A percentile compares a stretch with the other conserved stretches of the same genome.
Evolutionary conservation across 2,797 vertebrate genomes (phyloP).

Genomic region (Crypturellus tataupa): DNA sequence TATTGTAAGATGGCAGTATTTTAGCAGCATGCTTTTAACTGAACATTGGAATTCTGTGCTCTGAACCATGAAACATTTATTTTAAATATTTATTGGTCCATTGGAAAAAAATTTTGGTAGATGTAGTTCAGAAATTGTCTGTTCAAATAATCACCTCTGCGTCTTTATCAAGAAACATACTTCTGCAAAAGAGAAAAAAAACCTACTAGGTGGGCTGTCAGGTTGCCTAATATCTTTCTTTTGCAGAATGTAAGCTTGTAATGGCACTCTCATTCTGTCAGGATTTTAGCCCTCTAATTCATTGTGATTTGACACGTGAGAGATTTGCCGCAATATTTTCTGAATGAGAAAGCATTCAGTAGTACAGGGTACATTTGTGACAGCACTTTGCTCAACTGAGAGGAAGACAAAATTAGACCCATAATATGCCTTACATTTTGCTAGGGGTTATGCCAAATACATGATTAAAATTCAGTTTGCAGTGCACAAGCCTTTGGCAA

Average conservation of each 20-base stretch:
- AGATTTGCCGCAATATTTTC: background rate
- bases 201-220: background rate
- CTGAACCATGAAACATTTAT: constrained; percentile 45
- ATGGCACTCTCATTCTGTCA: background rate
- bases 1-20: constrained; percentile 33
- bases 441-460: background rate
- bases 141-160: constrained; percentile 34
- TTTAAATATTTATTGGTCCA: constrained; percentile 64
- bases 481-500: background rate
- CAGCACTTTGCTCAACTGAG: background rate
- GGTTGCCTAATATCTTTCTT: background rate
- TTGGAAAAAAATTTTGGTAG: constrained; percentile 9
- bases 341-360: background rate
- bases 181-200: background rate
- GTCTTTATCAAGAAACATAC: background rate
- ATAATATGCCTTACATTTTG: background rate
- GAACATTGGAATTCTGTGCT: constrained; percentile 46
- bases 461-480: background rate
- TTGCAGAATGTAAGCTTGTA: background rate
- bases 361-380: background rate
- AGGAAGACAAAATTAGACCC: background rate
- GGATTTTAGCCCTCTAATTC: background rate
- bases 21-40: constrained; percentile 54
- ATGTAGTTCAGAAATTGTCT: constrained; percentile 21
- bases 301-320: constrained; percentile 1